Percentiles rank a stretch among this genome's conserved stretches.
These are phyloP conservation scores for Erinaceus europaeus DNA, from an alignment of 2,113 vertebrate species.

Conservation along the genomic window DNA sequence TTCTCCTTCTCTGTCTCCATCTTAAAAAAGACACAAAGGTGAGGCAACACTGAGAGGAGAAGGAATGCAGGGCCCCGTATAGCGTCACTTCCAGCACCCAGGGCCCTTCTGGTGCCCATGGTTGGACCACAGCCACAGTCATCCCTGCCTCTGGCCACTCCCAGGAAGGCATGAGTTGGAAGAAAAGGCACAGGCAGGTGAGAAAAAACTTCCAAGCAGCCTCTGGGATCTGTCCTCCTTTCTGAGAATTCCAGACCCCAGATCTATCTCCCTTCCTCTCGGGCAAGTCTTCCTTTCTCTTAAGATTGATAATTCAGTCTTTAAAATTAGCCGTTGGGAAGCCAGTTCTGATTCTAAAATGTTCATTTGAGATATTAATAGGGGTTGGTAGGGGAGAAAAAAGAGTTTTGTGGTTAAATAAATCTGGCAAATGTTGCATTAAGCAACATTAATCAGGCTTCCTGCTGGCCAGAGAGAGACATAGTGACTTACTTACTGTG, in stretches of 20 bases:
- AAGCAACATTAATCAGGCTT: background rate
- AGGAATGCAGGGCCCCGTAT: no score
- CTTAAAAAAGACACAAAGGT: no score
- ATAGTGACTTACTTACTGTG: background rate
- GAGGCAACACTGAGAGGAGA: background rate
- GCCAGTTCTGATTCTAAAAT: background rate
- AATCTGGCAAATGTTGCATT: no score
- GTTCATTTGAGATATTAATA: background rate
- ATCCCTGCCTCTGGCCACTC: background rate
- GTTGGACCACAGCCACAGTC: background rate
- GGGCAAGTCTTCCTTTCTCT: background rate
- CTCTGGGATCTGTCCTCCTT: background rate
- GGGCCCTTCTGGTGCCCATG: background rate
- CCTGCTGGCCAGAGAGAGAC: background rate
- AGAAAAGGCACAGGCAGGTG: no score
- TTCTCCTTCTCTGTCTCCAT: no score
- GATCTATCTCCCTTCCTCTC: background rate
- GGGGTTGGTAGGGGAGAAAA: no score
- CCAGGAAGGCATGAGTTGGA: background rate
- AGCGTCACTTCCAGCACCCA: no score
- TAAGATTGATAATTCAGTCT: background rate
- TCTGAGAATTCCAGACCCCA: background rate
- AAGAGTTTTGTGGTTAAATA: no score
- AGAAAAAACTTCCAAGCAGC: background rate
- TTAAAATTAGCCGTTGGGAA: slow-evolving; percentile 1